Percentiles rank a stretch among this genome's conserved stretches.
Evolutionary conservation across 2,113 vertebrate genomes (phyloP).

Genomic region (Cyprinodon variegatus): DNA sequence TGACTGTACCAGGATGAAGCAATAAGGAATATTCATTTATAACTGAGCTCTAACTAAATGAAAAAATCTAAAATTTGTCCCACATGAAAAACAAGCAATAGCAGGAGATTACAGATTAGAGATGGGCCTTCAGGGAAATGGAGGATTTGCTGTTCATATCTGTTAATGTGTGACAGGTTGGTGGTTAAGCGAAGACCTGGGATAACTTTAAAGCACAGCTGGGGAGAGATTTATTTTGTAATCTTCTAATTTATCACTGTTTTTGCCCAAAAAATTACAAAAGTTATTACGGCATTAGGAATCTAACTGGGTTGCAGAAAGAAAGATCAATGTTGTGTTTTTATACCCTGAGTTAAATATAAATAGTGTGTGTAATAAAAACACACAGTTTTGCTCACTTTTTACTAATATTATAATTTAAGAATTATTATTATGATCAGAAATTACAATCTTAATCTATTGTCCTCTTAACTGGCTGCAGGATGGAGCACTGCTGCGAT

Average conservation of each 20-base stretch:
- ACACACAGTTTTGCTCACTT: background rate
- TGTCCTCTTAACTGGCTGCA: background rate
- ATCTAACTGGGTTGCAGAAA: background rate
- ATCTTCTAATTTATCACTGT: background rate
- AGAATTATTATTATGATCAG: background rate
- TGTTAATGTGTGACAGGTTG: slow-evolving; percentile 29
- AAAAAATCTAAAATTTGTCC: background rate
- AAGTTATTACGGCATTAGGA: background rate
- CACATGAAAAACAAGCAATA: background rate
- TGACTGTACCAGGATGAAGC: background rate
- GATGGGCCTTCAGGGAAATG: slow-evolving; percentile 16
- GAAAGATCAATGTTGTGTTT: background rate
- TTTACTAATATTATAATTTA: background rate
- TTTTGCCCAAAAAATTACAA: slow-evolving; percentile 13
- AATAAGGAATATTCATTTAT: background rate
- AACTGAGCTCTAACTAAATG: background rate
- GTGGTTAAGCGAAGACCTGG: slow-evolving; percentile 7
- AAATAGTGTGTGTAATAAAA: background rate
- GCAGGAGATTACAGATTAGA: slow-evolving; percentile 26
- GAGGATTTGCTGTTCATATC: slow-evolving; percentile 46
- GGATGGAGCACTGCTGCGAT: background rate
- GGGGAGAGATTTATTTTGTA: background rate
- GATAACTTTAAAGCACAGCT: slow-evolving; percentile 8
- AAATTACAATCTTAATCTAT: background rate
- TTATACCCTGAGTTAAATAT: no score